These are phyloP conservation scores for Calephelis perditalis DNA, from an alignment of 2,888 invertebrate genomes.

Conservation along the genomic window DNA sequence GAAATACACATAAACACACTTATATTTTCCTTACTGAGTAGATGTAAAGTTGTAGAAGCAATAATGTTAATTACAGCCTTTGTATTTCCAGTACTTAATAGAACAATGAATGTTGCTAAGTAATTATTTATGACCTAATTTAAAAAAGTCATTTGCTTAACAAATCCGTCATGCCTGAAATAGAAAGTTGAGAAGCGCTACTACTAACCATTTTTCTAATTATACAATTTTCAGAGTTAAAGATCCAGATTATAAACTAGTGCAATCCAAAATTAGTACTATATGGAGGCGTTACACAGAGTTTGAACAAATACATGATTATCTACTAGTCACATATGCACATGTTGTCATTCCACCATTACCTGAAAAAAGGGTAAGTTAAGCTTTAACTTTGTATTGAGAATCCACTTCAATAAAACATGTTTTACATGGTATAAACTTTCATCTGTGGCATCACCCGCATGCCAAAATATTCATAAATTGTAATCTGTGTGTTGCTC, in stretches of 20 bases:
- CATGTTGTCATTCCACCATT: conserved; percentile 88
- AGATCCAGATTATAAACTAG: conserved; percentile 79
- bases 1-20: too few relatives aligned
- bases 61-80: neutral
- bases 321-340: conserved; percentile 88
- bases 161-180: neutral
- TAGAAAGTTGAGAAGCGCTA: neutral
- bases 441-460: too few relatives aligned
- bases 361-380: conserved; percentile 84
- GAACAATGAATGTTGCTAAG: conserved; percentile 1
- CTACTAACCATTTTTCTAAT: conserved; percentile 5
- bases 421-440: too few relatives aligned
- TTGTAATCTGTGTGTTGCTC: too few relatives aligned
- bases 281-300: conserved; percentile 91
- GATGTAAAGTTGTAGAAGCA: neutral
- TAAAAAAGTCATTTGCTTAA: neutral
- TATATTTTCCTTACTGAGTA: conserved; percentile 16
- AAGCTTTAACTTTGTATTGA: neutral
- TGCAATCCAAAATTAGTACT: conserved; percentile 80
- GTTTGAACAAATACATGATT: conserved; percentile 88
- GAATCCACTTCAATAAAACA: too few relatives aligned
- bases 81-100: neutral
- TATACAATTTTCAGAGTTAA: conserved; percentile 74
- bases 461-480: too few relatives aligned
- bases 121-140: conserved; percentile 1